Evolutionary conservation across 2,113 vertebrate species (phyloP).

Genomic region (Meles meles): DNA sequence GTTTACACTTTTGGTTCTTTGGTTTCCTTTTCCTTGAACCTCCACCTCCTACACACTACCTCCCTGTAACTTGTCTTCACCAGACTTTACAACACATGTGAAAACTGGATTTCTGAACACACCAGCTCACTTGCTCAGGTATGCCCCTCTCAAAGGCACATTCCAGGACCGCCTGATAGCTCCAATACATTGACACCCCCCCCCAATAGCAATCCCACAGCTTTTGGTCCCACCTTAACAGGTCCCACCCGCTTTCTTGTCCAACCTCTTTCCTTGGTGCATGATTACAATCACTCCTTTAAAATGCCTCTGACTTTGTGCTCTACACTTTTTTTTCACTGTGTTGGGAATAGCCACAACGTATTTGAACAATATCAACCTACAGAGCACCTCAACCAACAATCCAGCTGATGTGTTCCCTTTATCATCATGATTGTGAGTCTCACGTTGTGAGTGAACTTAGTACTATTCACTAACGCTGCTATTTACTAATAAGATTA

Average conservation of each 20-base stretch:
- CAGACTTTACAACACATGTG: neutral
- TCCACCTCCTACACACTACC: neutral
- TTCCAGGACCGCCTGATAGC: neutral
- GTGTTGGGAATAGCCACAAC: neutral
- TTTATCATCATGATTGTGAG: neutral
- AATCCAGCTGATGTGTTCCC: neutral
- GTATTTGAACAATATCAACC: neutral
- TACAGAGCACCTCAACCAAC: neutral
- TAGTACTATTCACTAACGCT: neutral
- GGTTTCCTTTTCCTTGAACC: neutral
- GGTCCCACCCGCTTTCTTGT: neutral
- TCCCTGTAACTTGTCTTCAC: neutral
- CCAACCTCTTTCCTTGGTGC: neutral
- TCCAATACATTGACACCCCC: too few relatives aligned
- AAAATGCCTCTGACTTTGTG: neutral
- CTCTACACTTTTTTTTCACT: neutral
- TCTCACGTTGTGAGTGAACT: neutral
- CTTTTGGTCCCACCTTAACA: neutral
- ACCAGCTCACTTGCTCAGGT: neutral
- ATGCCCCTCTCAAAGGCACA: neutral
- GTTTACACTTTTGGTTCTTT: neutral
- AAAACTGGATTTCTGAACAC: neutral
- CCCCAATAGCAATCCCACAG: neutral
- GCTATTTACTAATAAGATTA: neutral
- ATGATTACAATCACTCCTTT: too few relatives aligned